A percentile compares a stretch with the other conserved stretches of the same genome.
Conservation (phyloP, 2,888 invertebrate species). For the Cosmopolites sordidus region DNA sequence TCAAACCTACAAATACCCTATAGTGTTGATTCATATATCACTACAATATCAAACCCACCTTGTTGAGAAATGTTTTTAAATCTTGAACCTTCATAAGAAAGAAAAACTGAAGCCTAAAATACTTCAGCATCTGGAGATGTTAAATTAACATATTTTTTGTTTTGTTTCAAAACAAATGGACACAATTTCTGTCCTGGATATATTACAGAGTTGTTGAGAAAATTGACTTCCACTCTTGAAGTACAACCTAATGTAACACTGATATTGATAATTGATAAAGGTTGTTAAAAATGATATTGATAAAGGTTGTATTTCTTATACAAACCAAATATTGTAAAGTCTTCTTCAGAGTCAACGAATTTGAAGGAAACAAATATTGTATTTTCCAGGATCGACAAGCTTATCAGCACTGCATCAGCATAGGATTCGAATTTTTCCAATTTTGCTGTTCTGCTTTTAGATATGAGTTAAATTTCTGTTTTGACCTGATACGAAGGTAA, state of each 20-base stretch:
- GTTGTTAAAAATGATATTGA: too few relatives aligned
- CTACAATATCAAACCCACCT: constrained; percentile 49
- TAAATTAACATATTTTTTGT: constrained; percentile 57
- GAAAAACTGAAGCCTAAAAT: constrained; percentile 77
- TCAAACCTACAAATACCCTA: constrained; percentile 57
- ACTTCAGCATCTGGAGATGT: constrained; percentile 67
- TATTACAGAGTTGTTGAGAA: constrained; percentile 49
- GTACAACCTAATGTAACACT: constrained; percentile 38
- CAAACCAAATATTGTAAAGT: constrained; percentile 42
- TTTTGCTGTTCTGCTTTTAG: constrained; percentile 36
- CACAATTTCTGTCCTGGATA: constrained; percentile 50
- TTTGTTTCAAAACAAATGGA: constrained; percentile 60
- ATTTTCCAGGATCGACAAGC: constrained; percentile 43
- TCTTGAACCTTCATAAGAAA: constrained; percentile 72
- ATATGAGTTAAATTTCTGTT: constrained; percentile 23
- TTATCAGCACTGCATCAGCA: constrained; percentile 41
- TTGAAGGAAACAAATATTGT: constrained; percentile 41
- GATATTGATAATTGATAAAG: too few relatives aligned
- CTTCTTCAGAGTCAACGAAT: constrained; percentile 41
- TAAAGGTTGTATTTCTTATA: too few relatives aligned
- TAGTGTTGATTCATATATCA: too few relatives aligned
- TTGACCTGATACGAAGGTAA: not conserved
- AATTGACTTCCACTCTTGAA: constrained; percentile 61
- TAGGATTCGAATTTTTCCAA: constrained; percentile 42
- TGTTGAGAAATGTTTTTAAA: constrained; percentile 68